Conservation (phyloP, 2,888 invertebrate genomes). For the Rhagonycha fulva region DNA sequence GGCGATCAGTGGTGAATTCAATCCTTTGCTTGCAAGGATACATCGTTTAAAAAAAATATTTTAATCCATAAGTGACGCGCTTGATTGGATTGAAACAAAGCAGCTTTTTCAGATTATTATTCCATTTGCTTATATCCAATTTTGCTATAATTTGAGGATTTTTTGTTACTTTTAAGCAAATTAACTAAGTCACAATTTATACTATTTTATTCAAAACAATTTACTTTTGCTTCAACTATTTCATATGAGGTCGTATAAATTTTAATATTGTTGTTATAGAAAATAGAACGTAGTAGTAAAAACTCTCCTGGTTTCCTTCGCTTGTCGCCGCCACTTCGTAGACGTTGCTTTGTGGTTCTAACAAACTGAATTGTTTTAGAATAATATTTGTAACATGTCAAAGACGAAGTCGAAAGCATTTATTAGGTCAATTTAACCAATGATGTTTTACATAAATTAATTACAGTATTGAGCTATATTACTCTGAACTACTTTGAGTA, state of each 20-base stretch:
- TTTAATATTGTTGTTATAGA: no score
- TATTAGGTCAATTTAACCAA: neutral
- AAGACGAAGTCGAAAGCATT: neutral
- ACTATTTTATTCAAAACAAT: no score
- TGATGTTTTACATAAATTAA: neutral
- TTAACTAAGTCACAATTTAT: no score
- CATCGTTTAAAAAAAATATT: neutral
- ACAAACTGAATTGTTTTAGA: neutral
- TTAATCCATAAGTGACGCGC: neutral
- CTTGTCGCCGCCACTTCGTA: neutral
- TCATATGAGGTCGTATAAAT: no score
- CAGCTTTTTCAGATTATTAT: no score
- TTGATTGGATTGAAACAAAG: neutral
- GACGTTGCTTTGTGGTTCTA: neutral
- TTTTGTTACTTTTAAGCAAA: no score
- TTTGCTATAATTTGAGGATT: no score
- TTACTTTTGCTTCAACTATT: no score
- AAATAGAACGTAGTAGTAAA: neutral
- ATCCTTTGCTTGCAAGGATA: neutral
- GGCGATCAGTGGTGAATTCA: no score
- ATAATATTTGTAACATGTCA: neutral
- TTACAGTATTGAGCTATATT: neutral
- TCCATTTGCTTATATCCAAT: no score
- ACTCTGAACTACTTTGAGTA: no score
- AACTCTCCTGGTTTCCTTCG: neutral